Conservation (phyloP, 2,888 invertebrate species). For the Nomada goodeniana region DNA sequence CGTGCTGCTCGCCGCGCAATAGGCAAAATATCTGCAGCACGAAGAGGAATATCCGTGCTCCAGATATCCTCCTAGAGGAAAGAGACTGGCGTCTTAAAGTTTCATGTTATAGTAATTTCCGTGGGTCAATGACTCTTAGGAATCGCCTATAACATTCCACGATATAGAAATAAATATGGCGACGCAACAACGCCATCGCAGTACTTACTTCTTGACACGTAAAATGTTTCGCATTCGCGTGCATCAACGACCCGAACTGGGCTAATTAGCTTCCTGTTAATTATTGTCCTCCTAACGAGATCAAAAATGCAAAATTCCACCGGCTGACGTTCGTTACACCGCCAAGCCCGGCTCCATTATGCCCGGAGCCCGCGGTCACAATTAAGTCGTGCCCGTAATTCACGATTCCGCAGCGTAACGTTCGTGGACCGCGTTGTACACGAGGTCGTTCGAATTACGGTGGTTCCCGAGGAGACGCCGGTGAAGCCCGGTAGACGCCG, state of each 20-base stretch:
- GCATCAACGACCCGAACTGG: constrained; percentile 17
- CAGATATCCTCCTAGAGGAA: background rate
- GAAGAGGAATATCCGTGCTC: constrained; percentile 15
- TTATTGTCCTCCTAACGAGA: constrained; percentile 42
- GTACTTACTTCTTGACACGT: background rate
- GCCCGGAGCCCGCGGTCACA: constrained; percentile 29
- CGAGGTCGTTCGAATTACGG: constrained; percentile 21
- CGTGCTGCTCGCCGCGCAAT: constrained; percentile 4
- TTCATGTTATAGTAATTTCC: too few relatives aligned
- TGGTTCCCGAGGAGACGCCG: constrained; percentile 19
- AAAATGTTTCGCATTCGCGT: constrained; percentile 1
- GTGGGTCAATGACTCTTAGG: too few relatives aligned
- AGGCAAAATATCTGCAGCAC: constrained; percentile 4
- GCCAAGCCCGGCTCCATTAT: constrained; percentile 6
- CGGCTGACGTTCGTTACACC: constrained; percentile 8
- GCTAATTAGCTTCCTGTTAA: constrained; percentile 23
- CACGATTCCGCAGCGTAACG: constrained; percentile 27
- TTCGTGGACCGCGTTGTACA: constrained; percentile 22
- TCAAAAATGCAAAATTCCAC: constrained; percentile 43
- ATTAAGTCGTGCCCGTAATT: constrained; percentile 44
- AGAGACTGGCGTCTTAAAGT: too few relatives aligned
- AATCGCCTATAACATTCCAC: background rate
- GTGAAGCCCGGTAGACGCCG: constrained; percentile 7
- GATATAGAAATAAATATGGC: background rate
- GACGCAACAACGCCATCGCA: background rate